These are phyloP conservation scores for Tigriopus japonicus DNA, from an alignment of 1,140 invertebrate genomes.

Conservation along the genomic window DNA sequence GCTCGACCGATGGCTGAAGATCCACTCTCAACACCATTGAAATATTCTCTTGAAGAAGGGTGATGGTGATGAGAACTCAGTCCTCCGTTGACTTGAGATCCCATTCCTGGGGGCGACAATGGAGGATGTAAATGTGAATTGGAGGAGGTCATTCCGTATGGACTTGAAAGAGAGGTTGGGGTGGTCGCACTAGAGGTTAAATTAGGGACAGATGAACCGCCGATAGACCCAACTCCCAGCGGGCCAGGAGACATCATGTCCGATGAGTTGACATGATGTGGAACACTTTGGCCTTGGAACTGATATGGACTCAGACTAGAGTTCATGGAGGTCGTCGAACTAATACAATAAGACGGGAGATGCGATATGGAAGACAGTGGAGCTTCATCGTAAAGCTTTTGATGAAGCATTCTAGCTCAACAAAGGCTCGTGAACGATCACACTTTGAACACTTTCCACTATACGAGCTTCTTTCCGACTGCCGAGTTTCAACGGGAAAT, in stretches of 20 bases:
- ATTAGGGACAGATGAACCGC: neutral
- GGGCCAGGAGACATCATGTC: neutral
- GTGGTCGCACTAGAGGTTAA: no score
- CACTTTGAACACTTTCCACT: no score
- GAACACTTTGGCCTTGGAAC: neutral
- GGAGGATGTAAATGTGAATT: neutral
- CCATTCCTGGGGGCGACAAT: neutral
- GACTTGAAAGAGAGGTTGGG: neutral
- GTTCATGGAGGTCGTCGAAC: neutral
- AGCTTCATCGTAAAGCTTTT: neutral
- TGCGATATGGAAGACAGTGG: neutral
- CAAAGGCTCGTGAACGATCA: no score
- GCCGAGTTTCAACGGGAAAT: no score
- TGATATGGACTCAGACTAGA: neutral
- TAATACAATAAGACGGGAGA: neutral
- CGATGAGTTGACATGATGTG: neutral
- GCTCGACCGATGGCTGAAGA: conserved; percentile 18
- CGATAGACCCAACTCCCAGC: neutral
- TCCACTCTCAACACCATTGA: conserved; percentile 5
- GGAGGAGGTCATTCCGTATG: neutral
- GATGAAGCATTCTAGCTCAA: neutral
- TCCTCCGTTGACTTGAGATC: neutral
- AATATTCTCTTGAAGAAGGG: neutral
- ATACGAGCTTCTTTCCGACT: no score
- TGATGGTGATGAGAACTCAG: neutral